Conservation (phyloP, 2,113 vertebrate genomes). For the Condylura cristata region DNA sequence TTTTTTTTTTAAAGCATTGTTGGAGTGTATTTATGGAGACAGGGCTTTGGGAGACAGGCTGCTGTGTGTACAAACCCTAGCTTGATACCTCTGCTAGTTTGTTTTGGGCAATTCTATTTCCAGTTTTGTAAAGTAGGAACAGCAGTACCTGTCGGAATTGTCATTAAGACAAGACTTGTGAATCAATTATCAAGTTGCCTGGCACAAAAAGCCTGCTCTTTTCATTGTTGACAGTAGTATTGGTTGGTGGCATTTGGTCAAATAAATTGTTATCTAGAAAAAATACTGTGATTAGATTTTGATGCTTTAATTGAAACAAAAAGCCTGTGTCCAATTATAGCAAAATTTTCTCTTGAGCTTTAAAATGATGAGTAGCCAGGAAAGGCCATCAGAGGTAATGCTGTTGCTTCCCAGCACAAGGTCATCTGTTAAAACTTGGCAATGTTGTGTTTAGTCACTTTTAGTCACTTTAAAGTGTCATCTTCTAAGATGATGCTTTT, state of each 20-base stretch:
- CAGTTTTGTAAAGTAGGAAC: neutral
- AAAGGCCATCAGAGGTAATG: neutral
- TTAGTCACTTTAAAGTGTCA: neutral
- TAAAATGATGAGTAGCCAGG: neutral
- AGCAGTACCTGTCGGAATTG: neutral
- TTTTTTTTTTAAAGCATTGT: neutral
- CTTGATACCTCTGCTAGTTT: neutral
- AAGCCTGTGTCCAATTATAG: neutral
- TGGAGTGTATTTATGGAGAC: neutral
- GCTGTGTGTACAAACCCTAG: neutral
- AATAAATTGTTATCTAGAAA: neutral
- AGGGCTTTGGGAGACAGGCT: neutral
- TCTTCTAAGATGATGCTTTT: neutral
- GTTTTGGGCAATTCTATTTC: neutral
- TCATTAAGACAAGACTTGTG: neutral
- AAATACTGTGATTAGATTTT: neutral
- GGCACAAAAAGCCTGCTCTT: neutral
- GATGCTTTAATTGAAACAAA: neutral
- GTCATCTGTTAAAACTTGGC: neutral
- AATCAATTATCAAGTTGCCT: neutral
- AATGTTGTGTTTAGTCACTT: neutral
- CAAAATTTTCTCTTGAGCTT: neutral
- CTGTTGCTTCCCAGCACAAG: neutral
- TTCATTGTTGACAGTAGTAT: neutral
- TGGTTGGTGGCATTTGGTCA: neutral